These are phyloP conservation scores for Ornithoptera alexandrae DNA, from an alignment of 2,888 invertebrate genomes.

Conservation along the genomic window DNA sequence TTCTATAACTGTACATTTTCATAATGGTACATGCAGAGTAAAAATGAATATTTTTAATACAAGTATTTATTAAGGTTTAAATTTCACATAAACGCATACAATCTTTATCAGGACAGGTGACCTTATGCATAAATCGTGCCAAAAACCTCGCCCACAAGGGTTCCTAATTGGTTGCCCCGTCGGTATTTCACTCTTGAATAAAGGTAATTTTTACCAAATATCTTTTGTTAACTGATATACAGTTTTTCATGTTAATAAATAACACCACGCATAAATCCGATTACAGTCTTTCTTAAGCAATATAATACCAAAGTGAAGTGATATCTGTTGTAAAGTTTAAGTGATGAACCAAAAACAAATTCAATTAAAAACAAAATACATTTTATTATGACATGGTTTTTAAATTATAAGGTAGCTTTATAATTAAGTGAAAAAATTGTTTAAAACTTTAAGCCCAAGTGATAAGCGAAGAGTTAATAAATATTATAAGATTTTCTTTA, in stretches of 20 bases:
- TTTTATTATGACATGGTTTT: too few species aligned
- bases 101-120: constrained; percentile 20
- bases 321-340: not conserved
- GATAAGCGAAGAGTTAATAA: too few species aligned
- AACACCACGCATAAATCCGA: constrained; percentile 1
- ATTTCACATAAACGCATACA: constrained; percentile 16
- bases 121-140: constrained; percentile 27
- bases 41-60: not conserved
- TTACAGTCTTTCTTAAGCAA: not conserved
- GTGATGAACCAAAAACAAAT: too few species aligned
- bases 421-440: too few species aligned
- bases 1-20: too few species aligned
- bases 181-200: constrained; percentile 24
- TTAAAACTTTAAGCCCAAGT: too few species aligned
- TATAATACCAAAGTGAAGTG: not conserved
- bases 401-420: too few species aligned
- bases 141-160: constrained; percentile 25
- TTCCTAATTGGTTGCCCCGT: constrained; percentile 28
- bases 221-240: constrained; percentile 18
- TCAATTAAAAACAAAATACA: too few species aligned
- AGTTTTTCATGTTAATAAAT: constrained; percentile 14
- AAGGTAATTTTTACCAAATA: constrained; percentile 13
- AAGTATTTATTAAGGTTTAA: constrained; percentile 1
- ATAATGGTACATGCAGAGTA: too few species aligned
- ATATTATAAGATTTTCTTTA: too few species aligned